Evolutionary conservation across 2,797 vertebrate genomes (phyloP), one percentile per base, ranked within the genome.

Genomic region (Xenentodon cancila): DNA sequence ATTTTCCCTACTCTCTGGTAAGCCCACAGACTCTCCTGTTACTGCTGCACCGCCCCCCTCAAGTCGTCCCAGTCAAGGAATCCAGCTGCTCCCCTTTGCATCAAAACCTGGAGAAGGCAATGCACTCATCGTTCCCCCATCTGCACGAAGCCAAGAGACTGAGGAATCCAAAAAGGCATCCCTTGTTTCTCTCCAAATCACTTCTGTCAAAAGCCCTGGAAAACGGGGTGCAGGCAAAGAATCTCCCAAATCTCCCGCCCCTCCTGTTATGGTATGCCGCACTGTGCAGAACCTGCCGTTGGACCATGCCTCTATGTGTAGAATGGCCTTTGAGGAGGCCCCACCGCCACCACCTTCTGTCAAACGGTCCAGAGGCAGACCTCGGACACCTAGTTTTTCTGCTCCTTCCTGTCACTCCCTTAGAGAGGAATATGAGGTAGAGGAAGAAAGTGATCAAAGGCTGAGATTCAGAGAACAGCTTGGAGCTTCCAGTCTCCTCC

Each of bases 231-330:
- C 73, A 1, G 73, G 81, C 55, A 91, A 88, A 75, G 93, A 92
- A 20, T 82, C 84, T 3, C 86, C 90, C 47, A 87, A 85, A 76
- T 84, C 89, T 1, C 70, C 88, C 0, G 53, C 75, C 50, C 64
- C 86, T 12, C 86, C 89, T 0, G 43, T 89, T 9, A 90, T 92
- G 49, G 88, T 94, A 27, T 96, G 94, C 74, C 91, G 94, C 75
- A 97, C 96, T 6, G 95, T 97, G 69, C 93, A 95, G 71, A 97
- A 97, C 85, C 89, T 97, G 51, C 96, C 96, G 0, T 76, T 95
- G 84, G 96, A 97, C 87, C 96, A 97, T 0, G 95, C 96, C 0
- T 96, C 94, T 18, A 87, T 97, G 89, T 96, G 96, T 66, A 94
- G 94, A 75, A 91, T 95, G 71, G 94, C 92, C 73, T 93, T 91